These are phyloP conservation scores for Mycalesis mineus DNA, from an alignment of 2,888 invertebrate species.

Conservation along the genomic window DNA sequence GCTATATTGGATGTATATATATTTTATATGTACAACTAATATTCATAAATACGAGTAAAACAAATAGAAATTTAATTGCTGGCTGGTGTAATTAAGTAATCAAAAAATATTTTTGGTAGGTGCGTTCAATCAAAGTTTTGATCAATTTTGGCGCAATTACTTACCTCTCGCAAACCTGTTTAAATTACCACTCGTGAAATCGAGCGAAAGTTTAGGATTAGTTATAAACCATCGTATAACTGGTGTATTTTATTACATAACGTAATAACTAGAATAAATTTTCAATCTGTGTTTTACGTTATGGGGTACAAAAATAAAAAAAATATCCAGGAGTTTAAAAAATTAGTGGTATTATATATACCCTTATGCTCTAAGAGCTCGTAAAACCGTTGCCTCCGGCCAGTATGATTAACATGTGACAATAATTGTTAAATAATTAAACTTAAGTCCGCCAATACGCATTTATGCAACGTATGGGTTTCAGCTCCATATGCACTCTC, in stretches of 20 bases:
- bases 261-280: not conserved
- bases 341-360: too few relatives aligned
- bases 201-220: slow-evolving; percentile 23
- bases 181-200: slow-evolving; percentile 20
- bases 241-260: slow-evolving; percentile 17
- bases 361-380: too few relatives aligned
- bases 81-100: not conserved
- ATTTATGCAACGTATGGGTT: too few relatives aligned
- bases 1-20: too few relatives aligned
- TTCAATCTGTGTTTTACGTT: too few relatives aligned
- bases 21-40: not conserved
- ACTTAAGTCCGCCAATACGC: too few relatives aligned
- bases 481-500: too few relatives aligned
- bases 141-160: slow-evolving; percentile 2
- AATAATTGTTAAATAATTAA: too few relatives aligned
- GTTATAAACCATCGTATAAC: slow-evolving; percentile 18
- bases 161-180: slow-evolving; percentile 8
- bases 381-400: too few relatives aligned
- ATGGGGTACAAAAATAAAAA: too few relatives aligned
- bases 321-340: too few relatives aligned
- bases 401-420: too few relatives aligned
- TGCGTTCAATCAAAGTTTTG: not conserved
- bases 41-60: not conserved
- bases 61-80: not conserved
- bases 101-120: not conserved